A percentile compares a stretch with the other conserved stretches of the same genome.
These are phyloP conservation scores for Erpetoichthys calabaricus DNA, from an alignment of 2,797 vertebrate species.

Conservation along the genomic window DNA sequence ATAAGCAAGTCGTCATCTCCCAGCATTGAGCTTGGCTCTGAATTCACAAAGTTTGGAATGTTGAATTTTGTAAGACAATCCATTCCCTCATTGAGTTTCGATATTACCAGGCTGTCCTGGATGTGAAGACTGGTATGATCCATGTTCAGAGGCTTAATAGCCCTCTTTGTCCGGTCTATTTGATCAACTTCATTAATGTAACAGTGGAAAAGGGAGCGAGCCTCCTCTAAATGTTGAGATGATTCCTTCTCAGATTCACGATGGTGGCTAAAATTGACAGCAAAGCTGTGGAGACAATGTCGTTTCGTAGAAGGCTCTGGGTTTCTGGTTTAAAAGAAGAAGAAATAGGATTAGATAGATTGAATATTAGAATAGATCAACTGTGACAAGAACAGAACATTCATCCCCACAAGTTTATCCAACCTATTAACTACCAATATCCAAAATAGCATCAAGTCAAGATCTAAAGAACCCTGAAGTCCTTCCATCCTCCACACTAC, in stretches of 20 bases:
- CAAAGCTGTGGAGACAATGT: conserved; percentile 53
- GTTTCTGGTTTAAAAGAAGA: conserved; percentile 39
- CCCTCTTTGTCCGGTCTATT: conserved; percentile 28
- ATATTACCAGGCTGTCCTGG: conserved; percentile 22
- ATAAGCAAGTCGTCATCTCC: conserved; percentile 68
- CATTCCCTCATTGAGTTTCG: conserved; percentile 38
- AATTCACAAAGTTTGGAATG: conserved; percentile 77
- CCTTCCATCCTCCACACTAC: no score
- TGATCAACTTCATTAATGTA: conserved; percentile 64
- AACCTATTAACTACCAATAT: no score
- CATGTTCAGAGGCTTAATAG: conserved; percentile 20
- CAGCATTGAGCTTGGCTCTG: conserved; percentile 59
- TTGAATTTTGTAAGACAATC: conserved; percentile 58
- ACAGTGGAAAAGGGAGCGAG: conserved; percentile 68
- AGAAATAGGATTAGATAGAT: neutral
- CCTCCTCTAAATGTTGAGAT: conserved; percentile 45
- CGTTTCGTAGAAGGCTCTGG: conserved; percentile 57
- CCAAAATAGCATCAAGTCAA: no score
- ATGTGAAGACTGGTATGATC: conserved; percentile 25
- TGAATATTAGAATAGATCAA: neutral
- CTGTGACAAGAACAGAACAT: no score
- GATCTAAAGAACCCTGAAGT: no score
- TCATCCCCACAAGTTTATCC: no score
- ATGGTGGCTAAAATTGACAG: conserved; percentile 47
- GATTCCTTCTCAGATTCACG: conserved; percentile 41